Percentiles rank a stretch among this genome's conserved stretches.
phyloP scores from a whole-genome alignment of 2,797 vertebrate species.

The Vireo griseus region DNA sequence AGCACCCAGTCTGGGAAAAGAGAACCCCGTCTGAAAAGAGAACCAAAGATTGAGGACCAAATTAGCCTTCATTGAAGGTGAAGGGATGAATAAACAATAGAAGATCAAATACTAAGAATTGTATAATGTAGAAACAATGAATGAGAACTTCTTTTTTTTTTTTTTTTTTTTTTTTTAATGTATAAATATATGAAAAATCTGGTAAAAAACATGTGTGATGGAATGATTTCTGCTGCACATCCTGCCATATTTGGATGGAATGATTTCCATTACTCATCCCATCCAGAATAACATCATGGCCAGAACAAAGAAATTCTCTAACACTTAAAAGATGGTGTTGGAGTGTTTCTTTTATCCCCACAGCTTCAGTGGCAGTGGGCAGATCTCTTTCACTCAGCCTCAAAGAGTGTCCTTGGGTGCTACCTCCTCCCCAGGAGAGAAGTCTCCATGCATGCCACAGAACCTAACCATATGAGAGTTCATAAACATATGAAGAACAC shows the following conservation, averaged over 20 bases:
- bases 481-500: neutral
- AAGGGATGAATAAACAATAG: neutral
- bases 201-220: neutral
- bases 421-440: neutral
- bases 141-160: neutral
- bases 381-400: neutral
- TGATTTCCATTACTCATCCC: neutral
- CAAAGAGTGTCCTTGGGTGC: too few relatives aligned
- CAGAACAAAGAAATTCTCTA: neutral
- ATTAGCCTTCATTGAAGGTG: neutral
- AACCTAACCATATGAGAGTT: neutral
- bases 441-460: neutral
- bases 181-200: neutral
- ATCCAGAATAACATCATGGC: neutral
- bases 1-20: neutral
- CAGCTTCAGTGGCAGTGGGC: neutral
- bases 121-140: neutral
- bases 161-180: neutral
- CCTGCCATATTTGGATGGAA: neutral
- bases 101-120: neutral
- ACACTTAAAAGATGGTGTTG: neutral
- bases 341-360: neutral
- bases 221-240: neutral
- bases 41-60: neutral
- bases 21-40: neutral